Conservation (phyloP, 2,113 vertebrate species). For the Bubo scandiacus region DNA sequence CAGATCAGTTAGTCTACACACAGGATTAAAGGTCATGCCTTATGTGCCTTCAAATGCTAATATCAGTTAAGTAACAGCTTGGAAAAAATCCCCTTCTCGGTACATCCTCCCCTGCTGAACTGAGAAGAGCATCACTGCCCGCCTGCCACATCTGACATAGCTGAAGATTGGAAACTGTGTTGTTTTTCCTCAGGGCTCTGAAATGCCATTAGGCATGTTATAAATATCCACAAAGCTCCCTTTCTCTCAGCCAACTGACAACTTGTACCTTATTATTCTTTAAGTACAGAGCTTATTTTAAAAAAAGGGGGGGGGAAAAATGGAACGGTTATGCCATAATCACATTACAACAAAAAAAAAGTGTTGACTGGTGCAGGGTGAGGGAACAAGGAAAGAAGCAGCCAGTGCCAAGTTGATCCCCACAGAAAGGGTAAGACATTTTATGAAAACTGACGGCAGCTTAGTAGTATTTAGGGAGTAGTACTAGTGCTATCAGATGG, state of each 20-base stretch:
- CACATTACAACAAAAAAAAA: background rate
- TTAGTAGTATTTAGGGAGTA: background rate
- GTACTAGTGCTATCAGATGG: background rate
- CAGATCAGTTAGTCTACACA: slow-evolving; percentile 14
- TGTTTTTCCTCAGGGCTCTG: background rate
- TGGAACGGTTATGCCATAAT: background rate
- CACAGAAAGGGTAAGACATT: background rate
- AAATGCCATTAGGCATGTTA: slow-evolving; percentile 27
- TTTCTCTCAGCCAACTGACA: slow-evolving; percentile 30
- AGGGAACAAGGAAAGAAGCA: background rate
- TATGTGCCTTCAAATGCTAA: slow-evolving; percentile 45
- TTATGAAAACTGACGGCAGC: background rate
- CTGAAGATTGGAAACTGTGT: background rate
- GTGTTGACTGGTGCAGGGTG: background rate
- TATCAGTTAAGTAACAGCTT: slow-evolving; percentile 48
- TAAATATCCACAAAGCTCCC: slow-evolving; percentile 35
- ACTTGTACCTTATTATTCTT: slow-evolving; percentile 16
- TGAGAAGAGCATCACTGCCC: background rate
- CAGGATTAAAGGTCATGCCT: slow-evolving; percentile 49
- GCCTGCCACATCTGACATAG: background rate
- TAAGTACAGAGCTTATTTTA: background rate
- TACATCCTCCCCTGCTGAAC: background rate
- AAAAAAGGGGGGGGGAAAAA: background rate
- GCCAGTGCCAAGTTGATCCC: background rate
- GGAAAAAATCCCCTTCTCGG: background rate